Base-by-base conservation (phyloP, 2,113 vertebrate species). In the Sander vitreus region DNA sequence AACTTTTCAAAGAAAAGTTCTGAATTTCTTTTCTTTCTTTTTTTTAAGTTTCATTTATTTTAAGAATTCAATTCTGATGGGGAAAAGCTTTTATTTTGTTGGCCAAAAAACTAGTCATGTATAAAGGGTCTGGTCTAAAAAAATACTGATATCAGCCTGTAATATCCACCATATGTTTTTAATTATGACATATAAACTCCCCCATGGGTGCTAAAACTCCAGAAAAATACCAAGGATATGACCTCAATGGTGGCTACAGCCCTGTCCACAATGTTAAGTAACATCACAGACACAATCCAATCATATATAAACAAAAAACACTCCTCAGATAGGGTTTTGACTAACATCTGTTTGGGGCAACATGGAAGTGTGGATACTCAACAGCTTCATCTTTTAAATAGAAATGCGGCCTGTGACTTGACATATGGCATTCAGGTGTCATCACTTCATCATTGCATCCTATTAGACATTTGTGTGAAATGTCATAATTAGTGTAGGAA, bases 121-220 rank as follows among this genome's bases (percentile, higher is more conserved):
- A 39, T 18, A 43, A 10, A 16, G 10, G 39, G 39, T 12, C 36
- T 18, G 21, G 33, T 16, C 13, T 16, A n/a, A 54, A 19, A 19
- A 54, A 21, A 21, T 11, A 43, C 33, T 45, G 50, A 36, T 47
- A 21, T 45, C 33, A 21, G 60, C 27, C 21, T 39, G 7, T 7
- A 16, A 39, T 43, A 13, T 47, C 27, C 8, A 33, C 23, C 23
- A 54, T 21, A 33, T 25, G 59, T 23, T 59, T 53, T n/a, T 27
- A 57, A 58, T 15, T 23, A 43, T 18, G 43, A 54, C 57, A 68
- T 23, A 27, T 36, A 76, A 77, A 67, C 23, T 54, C 48, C n/a
- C 5, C 25, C 45, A 1, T 21, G 51, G 51, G 16, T 36, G 27
- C 27, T 3, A 33, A 33, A n/a, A 25, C 19, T n/a, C 12, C 15